Percentiles rank a stretch among this genome's conserved stretches.
Conservation (phyloP, 2,888 invertebrate species). For the Agrotis exclamationis region DNA sequence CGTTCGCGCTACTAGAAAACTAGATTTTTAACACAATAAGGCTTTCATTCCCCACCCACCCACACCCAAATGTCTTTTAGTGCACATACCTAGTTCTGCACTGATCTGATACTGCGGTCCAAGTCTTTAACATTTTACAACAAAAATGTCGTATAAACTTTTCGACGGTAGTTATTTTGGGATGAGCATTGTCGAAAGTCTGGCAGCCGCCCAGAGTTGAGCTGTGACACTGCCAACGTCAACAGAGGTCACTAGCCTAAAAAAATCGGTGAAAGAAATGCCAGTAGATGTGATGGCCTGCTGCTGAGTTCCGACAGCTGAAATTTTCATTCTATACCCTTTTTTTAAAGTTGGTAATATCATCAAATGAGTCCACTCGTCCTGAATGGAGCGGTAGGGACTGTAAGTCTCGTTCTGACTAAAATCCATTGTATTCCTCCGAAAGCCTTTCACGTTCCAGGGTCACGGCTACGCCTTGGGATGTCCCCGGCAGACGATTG, state of each 20-base stretch:
- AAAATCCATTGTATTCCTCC: too few relatives aligned
- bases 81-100: too few relatives aligned
- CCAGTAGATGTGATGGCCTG: conserved; percentile 72
- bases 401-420: too few relatives aligned
- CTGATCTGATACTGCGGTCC: conserved; percentile 57
- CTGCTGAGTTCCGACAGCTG: conserved; percentile 24
- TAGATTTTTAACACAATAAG: too few relatives aligned
- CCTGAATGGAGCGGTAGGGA: too few relatives aligned
- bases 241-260: conserved; percentile 88
- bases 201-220: conserved; percentile 84
- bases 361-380: too few relatives aligned
- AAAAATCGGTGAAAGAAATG: conserved; percentile 78
- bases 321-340: not conserved
- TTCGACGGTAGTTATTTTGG: conserved; percentile 83
- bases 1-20: too few relatives aligned
- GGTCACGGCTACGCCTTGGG: not conserved
- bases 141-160: conserved; percentile 79
- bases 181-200: conserved; percentile 86
- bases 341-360: too few relatives aligned
- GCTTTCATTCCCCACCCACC: too few relatives aligned
- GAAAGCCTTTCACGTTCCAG: too few relatives aligned
- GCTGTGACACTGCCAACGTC: conserved; percentile 88
- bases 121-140: conserved; percentile 71
- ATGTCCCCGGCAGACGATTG: too few relatives aligned
- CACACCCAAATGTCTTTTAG: too few relatives aligned